Evolutionary conservation across 2,888 invertebrate genomes (phyloP).

Genomic region (Diarsia brunnea): DNA sequence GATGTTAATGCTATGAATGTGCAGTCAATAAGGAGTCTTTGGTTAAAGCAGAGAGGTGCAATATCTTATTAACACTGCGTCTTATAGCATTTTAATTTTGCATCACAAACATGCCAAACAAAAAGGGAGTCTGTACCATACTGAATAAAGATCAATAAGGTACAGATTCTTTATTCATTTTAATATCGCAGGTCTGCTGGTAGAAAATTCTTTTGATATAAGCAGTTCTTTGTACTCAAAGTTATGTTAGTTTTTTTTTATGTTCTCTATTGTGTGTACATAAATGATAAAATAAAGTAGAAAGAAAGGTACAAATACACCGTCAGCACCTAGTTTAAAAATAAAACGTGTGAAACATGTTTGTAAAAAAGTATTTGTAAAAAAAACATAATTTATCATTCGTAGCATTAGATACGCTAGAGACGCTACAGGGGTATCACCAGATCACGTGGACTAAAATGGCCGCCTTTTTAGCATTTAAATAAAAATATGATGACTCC

Average conservation of each 20-base stretch:
- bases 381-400: no score
- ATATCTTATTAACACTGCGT: background rate
- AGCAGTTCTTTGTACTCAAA: background rate
- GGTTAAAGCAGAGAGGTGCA: background rate
- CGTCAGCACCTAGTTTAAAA: no score
- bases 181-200: background rate
- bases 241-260: background rate
- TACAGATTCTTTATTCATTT: background rate
- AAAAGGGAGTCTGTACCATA: no score
- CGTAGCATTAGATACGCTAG: no score
- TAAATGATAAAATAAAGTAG: background rate
- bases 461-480: background rate
- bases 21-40: background rate
- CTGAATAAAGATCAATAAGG: background rate
- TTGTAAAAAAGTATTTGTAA: no score
- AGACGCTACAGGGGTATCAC: no score
- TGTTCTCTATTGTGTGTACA: background rate
- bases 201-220: background rate
- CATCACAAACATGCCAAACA: background rate
- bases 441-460: no score
- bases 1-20: constrained; percentile 1
- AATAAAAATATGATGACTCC: background rate
- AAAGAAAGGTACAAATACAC: no score
- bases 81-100: background rate
- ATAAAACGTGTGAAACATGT: no score